These are phyloP conservation scores for Anarrhichthys ocellatus DNA, from an alignment of 2,113 vertebrate species.

Conservation along the genomic window DNA sequence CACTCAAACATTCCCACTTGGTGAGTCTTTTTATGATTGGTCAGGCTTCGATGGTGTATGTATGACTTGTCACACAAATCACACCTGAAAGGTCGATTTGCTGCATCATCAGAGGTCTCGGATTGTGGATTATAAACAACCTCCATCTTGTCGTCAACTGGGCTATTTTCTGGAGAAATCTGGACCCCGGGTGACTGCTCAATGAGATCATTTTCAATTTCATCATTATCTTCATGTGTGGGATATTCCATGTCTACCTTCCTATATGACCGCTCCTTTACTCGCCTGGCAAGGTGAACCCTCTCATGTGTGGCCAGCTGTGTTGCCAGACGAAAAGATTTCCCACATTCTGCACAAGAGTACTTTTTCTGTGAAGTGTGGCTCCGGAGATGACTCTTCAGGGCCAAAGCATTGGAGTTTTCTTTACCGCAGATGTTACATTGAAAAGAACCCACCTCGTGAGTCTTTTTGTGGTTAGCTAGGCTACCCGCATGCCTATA, in stretches of 20 bases:
- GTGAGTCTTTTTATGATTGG: slow-evolving; percentile 92
- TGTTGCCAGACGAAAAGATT: slow-evolving; percentile 81
- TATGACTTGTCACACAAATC: slow-evolving; percentile 89
- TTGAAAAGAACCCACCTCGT: slow-evolving; percentile 86
- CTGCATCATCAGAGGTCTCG: slow-evolving; percentile 66
- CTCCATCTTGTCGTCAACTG: slow-evolving; percentile 67
- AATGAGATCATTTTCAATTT: slow-evolving; percentile 52
- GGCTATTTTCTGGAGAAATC: slow-evolving; percentile 53
- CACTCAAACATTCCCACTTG: slow-evolving; percentile 90
- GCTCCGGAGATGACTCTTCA: slow-evolving; percentile 84
- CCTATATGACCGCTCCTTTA: slow-evolving; percentile 51
- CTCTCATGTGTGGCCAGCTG: slow-evolving; percentile 81
- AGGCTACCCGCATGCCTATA: slow-evolving; percentile 91
- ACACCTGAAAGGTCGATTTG: slow-evolving; percentile 83
- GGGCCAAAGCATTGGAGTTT: slow-evolving; percentile 83
- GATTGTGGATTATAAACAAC: slow-evolving; percentile 49
- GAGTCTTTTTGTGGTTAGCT: slow-evolving; percentile 89
- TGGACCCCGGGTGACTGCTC: slow-evolving; percentile 28
- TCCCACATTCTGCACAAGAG: slow-evolving; percentile 80
- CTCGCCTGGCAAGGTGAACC: slow-evolving; percentile 73
- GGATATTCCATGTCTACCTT: slow-evolving; percentile 46
- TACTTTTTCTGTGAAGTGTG: slow-evolving; percentile 83
- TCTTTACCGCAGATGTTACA: slow-evolving; percentile 85
- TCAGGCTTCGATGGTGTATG: slow-evolving; percentile 90
- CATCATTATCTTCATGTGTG: slow-evolving; percentile 21